Evolutionary conservation across 2,113 vertebrate species (phyloP), one percentile per base, ranked within the genome.

Genomic region (Dunckerocampus dactyliophorus): DNA sequence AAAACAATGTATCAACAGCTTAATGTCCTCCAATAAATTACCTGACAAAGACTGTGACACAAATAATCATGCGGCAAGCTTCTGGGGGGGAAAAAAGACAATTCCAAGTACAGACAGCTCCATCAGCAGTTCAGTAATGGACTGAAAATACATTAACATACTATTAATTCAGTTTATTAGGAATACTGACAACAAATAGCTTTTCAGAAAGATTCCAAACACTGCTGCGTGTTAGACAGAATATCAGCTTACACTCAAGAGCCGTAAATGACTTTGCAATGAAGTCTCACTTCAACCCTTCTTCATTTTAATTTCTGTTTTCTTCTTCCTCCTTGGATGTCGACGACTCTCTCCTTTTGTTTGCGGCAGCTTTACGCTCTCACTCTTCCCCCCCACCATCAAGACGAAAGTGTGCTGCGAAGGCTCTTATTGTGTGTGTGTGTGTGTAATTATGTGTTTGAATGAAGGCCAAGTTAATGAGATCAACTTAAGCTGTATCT

Each of bases 21-120:
- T 89, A 88, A 91, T 90, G 86, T 85, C 74, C 71, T 70, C 48
- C 75, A 71, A 81, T 90, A 90, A 89, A 90, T 90, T 90, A 90
- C 84, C 89, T 91, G 88, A 90, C 88, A 89, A 88, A 80, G 79
- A 75, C 70, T 74, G 22, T 80, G 74, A 87, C 77, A 84, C 66
- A 79, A 72, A 79, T 80, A 85, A 71, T 71, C 77, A 78, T 34
- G 75, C 24, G 42, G 71, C 65, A 69, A 63, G 22, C 65, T 76
- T 83, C 70, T 81, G 31, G 39, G 39, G 39, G 71, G 49, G 64
- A 74, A 64, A 80, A 85, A 86, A 89, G 65, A 84, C 79, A 81
- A 80, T 85, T 88, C 85, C 76, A 79, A 76, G 79, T 84, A 63
- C 75, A 80, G 80, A 89, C 72, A 78, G 83, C 86, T 81, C 75